Base-by-base conservation (phyloP, 2,888 invertebrate species). In the Archips xylosteana region DNA sequence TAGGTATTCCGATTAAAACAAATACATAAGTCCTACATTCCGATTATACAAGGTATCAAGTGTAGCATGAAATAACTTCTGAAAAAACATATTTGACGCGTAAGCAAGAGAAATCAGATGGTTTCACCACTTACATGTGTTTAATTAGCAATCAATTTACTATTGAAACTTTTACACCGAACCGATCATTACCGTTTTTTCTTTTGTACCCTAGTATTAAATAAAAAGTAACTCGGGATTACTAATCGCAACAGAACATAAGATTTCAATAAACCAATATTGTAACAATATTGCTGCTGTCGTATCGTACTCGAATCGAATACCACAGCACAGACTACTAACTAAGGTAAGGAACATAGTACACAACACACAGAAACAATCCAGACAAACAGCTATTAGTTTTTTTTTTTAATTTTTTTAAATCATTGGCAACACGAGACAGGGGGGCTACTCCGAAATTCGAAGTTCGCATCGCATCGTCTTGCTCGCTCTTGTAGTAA, bases 51-150 rank as follows among this genome's bases (percentile, higher is more conserved):
- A 65, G 47, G 49, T 64, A 57, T 42, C 54, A 32, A 62, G 47
- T 47, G 61, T 32, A 62, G 57, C 57, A 75, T 74, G 68, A 70
- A 70, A 75, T 32, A 67, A 69, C 76, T 76, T 64, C 57, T 63
- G 70, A 36, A 77, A 79, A 69, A 71, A 64, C 66, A 69, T 67
- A 47, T 75, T 75, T 86, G 87, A 86, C 86, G 89, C 82, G 88
- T 88, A 87, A 85, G 86, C 84, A 87, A 87, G 89, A 87, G 89
- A 91, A 90, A 89, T 89, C 83, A 79, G 79, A 75, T 68, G 75
- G 75, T 78, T 80, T 76, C 77, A 79, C 78, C 78, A 80, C 76
- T 77, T 70, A 62, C 73, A 64, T 70, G 70, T 74, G 70, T 65
- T 36, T 54, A 69, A 51, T n/a, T 60, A 13, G 39, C 32, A n/a